Base-by-base conservation (phyloP, 1,140 invertebrate genomes). In the Psix sp. region DNA sequence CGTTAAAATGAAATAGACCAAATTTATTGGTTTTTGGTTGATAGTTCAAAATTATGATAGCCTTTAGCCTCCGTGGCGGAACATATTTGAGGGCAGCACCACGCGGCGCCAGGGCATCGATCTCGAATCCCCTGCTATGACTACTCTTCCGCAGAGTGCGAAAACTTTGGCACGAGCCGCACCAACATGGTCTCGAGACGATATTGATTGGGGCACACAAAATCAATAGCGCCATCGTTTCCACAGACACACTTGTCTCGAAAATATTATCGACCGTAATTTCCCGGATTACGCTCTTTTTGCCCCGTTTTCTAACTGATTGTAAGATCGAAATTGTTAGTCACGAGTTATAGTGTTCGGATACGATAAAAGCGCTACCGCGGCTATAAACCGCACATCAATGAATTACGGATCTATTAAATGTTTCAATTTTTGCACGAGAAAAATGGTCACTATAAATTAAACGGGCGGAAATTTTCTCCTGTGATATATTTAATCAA, bases 81-180 rank as follows among this genome's bases (percentile, higher is more conserved):
- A 52, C 62, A 54, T 40, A 66, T 62, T 60, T 45, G 71, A 43
- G 72, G 81, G 81, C 82, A 82, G 74, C 80, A 84, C 80, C 70
- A 74, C 76, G 77, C 78, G 63, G 71, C 62, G 56, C 62, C 49
- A 59, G 74, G 51, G 73, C 80, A 84, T 84, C 82, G 82, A 84
- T 84, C 82, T 80, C 79, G 31, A 72, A 43, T 60, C 15, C 35
- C 60, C 29, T 33, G 39, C 51, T 43, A 26, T 35, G 31, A 35
- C 56, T 21, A 56, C 56, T 71, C 76, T 48, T 71, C 57, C 54
- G 38, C 74, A 52, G 57, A 36, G 56, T 79, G 74, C 71, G 75
- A 82, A 82, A 82, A 80, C 56, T 80, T 82, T 76, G 68, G 63
- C 72, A 72, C 74, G 57, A 74, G 51, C 54, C 43, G 52, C 51